These are phyloP conservation scores for Hydriomena furcata DNA, from an alignment of 2,888 invertebrate genomes.

Conservation along the genomic window DNA sequence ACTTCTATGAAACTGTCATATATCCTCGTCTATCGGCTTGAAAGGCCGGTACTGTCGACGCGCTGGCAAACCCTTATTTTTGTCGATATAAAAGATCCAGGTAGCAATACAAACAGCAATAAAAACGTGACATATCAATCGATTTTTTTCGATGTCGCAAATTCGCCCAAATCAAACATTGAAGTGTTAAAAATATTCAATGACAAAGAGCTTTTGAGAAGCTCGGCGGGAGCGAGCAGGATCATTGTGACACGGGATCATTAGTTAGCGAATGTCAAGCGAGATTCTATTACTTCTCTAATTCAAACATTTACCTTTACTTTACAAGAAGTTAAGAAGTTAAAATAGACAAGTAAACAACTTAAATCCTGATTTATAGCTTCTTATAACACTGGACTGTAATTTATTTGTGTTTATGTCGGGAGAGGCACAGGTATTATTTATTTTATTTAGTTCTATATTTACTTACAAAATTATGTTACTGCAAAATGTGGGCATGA, in stretches of 20 bases:
- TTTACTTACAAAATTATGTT: too few relatives aligned
- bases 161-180: slow-evolving; percentile 81
- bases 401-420: slow-evolving; percentile 37
- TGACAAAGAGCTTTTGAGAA: slow-evolving; percentile 69
- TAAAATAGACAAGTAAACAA: slow-evolving; percentile 70
- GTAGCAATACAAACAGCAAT: slow-evolving; percentile 79
- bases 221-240: slow-evolving; percentile 62
- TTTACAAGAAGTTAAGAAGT: slow-evolving; percentile 71
- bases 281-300: slow-evolving; percentile 57
- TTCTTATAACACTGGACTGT: slow-evolving; percentile 31
- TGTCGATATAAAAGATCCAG: slow-evolving; percentile 60
- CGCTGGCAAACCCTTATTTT: slow-evolving; percentile 64
- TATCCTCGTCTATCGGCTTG: slow-evolving; percentile 53
- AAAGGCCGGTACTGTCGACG: slow-evolving; percentile 58
- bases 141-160: slow-evolving; percentile 69
- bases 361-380: slow-evolving; percentile 65
- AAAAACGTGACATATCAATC: slow-evolving; percentile 81
- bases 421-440: slow-evolving; percentile 13
- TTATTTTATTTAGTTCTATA: not conserved
- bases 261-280: slow-evolving; percentile 76
- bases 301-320: slow-evolving; percentile 61
- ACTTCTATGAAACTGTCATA: slow-evolving; percentile 64
- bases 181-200: slow-evolving; percentile 78
- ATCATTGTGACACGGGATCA: slow-evolving; percentile 68
- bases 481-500: too few relatives aligned